Base-by-base conservation (phyloP, 2,113 vertebrate genomes). In the Tachysurus fulvidraco region DNA sequence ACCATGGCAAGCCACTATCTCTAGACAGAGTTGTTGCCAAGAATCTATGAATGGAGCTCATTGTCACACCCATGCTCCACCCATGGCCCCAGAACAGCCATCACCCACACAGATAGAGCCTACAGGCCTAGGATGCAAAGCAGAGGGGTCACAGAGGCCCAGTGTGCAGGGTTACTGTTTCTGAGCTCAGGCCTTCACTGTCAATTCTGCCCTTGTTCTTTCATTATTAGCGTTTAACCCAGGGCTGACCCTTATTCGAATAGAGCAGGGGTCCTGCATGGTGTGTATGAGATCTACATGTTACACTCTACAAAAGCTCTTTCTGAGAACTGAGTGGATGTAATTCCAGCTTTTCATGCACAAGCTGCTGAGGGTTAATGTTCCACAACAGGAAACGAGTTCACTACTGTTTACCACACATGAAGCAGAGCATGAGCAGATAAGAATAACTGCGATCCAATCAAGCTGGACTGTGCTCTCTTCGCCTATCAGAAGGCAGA, bases 41-140 rank as follows among this genome's bases (percentile, higher is more conserved):
- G 89, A 89, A 88, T 5, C 57, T 69, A 71, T 94, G 92, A 94
- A 94, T 92, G 86, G 89, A 86, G 71, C 86, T 83, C 89, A 92
- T 94, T 94, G 93, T 95, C 85, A 55, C 74, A 62, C 83, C 83
- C 23, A 59, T 89, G 71, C 73, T 80, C 55, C 62, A 82, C 84
- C 87, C 83, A 67, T 25, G 44, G 60, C 41, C 55, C 52, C 74
- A 30, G 77, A 69, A 80, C 83, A 83, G 44, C 57, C 88, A 52
- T 89, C 80, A 77, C 78, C 64, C 89, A 88, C n/a, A 69, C 69
- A 84, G 41, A 73, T 78, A 28, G 67, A 74, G n/a, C 85, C 83
- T 71, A n/a, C 76, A 76, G 85, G 62, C 79, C 73, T 21, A 28
- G 13, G 19, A 23, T 25, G 65, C 28, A 13, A 46, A 67, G 78